Base-by-base conservation (phyloP, 2,113 vertebrate species). In the Sitta europaea region DNA sequence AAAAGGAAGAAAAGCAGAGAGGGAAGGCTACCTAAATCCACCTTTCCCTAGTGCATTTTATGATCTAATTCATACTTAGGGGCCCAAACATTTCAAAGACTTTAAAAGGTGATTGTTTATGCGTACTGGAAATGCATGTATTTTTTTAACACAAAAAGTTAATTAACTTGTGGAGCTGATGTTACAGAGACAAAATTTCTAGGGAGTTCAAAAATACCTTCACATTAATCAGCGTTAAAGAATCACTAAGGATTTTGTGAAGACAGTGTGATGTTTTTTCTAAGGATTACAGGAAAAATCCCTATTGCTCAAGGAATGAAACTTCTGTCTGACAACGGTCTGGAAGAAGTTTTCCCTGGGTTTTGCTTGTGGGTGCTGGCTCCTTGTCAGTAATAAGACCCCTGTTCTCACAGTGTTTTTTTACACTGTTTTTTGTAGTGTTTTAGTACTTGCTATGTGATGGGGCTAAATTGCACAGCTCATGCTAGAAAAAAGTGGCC, bases 171-270 rank as follows among this genome's bases (percentile, higher is more conserved):
- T 85, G 51, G 27, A 88, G 6, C 25, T 55, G 23, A 42, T 55
- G 27, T 61, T 45, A 66, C 23, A 71, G 70, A 78, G n/a, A 17
- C 23, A 47, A 61, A 61, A 62, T 19, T 29, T 65, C 10, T n/a
- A 20, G 13, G 16, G 45, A 86, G 9, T 68, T 65, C 27, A 43
- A 33, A 77, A 72, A 79, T 17, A 11, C 20, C 22, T 77, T 85
- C 17, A 14, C 3, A 40, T 85, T 81, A 35, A 3, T 87, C 23
- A 47, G 33, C 0, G 0, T 23, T 51, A 67, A 74, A 23, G 23
- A 71, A 85, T n/a, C 28, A 66, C 12, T 36, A 21, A 57, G 47
- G 24, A 48, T 65, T 87, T 81, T 78, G 18, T 74, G 38, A 59
- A 51, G 53, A 33, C 8, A 29, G 7, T 3, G 5, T 66, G n/a